phyloP scores from a whole-genome alignment of 92 coral and sea anemone genomes.

The Chrysogorgia sp. region DNA sequence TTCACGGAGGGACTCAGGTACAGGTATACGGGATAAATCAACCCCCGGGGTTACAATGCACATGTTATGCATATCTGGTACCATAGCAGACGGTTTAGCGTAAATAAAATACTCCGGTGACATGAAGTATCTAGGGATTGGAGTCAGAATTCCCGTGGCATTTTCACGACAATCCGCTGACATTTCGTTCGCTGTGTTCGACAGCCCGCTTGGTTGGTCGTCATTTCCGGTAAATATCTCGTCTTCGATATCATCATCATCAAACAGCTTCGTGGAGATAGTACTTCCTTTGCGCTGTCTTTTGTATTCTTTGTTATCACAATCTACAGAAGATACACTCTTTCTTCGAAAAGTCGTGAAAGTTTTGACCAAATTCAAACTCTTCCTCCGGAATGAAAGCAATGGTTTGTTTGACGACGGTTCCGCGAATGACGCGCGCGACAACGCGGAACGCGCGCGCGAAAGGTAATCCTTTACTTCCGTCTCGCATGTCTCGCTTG shows the following conservation, averaged over 20 bases:
- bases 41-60: constrained; percentile 89
- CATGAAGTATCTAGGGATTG: constrained; percentile 43
- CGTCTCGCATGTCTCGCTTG: neutral
- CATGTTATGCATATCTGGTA: constrained; percentile 69
- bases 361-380: constrained; percentile 7
- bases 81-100: constrained; percentile 73
- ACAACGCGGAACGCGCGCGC: constrained; percentile 27
- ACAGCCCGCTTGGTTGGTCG: constrained; percentile 5
- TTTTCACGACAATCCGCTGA: constrained; percentile 27
- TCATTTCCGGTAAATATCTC: constrained; percentile 17
- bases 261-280: neutral
- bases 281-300: neutral
- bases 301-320: constrained; percentile 8
- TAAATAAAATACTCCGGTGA: constrained; percentile 64
- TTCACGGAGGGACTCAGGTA: constrained; percentile 95
- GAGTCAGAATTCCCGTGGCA: constrained; percentile 12
- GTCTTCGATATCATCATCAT: constrained; percentile 24
- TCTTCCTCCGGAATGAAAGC: constrained; percentile 16
- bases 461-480: neutral
- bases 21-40: constrained; percentile 76
- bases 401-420: constrained; percentile 11
- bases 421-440: constrained; percentile 14
- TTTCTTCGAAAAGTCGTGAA: constrained; percentile 29
- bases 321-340: constrained; percentile 1
- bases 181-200: constrained; percentile 9